Conservation (phyloP, 2,888 invertebrate genomes). For the Chaetogeoica ovagalla region DNA sequence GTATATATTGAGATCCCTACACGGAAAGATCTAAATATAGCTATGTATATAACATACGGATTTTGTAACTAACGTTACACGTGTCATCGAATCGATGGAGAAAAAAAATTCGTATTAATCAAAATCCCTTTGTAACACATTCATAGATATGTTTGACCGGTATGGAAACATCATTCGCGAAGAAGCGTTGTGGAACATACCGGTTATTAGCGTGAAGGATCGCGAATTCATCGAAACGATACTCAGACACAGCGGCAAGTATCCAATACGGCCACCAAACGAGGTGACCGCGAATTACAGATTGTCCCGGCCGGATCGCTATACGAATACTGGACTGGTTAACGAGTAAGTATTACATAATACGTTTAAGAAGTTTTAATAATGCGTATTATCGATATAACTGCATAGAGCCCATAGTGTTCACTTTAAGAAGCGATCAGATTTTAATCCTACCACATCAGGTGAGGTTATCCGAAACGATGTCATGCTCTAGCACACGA, state of each 20-base stretch:
- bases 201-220: slow-evolving; percentile 74
- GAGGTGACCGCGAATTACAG: slow-evolving; percentile 79
- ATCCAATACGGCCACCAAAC: slow-evolving; percentile 79
- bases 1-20: too few species aligned
- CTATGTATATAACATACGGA: not conserved
- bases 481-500: too few species aligned
- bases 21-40: too few species aligned
- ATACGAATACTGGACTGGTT: slow-evolving; percentile 78
- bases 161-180: slow-evolving; percentile 80
- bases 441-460: too few species aligned
- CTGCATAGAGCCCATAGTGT: not conserved
- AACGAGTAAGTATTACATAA: slow-evolving; percentile 71
- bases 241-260: slow-evolving; percentile 72
- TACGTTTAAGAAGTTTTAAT: too few species aligned
- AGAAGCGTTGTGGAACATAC: slow-evolving; percentile 73
- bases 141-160: slow-evolving; percentile 68
- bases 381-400: not conserved
- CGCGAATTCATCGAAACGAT: slow-evolving; percentile 75
- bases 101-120: not conserved
- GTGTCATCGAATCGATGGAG: not conserved
- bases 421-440: not conserved
- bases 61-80: not conserved
- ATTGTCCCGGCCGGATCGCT: slow-evolving; percentile 73
- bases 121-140: not conserved
- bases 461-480: too few species aligned